These are phyloP conservation scores for Philypnodon macrostomus DNA, from an alignment of 2,797 vertebrate species.

Conservation along the genomic window DNA sequence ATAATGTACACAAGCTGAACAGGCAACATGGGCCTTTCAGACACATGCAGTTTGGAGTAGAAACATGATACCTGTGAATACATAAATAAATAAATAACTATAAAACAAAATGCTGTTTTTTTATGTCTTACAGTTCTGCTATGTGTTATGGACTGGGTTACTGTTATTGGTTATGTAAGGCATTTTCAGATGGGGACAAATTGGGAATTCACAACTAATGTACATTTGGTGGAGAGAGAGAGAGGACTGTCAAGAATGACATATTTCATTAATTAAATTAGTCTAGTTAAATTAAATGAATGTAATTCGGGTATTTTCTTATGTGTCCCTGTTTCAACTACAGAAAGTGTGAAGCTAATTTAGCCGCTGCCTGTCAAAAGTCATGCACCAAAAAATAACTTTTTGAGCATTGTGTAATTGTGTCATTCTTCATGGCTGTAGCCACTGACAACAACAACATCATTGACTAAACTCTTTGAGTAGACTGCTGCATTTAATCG, in stretches of 20 bases:
- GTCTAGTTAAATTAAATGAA: no score
- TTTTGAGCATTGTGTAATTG: constrained; percentile 2
- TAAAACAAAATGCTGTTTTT: constrained; percentile 5
- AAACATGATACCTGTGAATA: background rate
- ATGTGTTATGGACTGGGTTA: constrained; percentile 1
- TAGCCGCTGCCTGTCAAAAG: background rate
- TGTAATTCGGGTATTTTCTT: no score
- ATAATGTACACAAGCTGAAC: constrained; percentile 23
- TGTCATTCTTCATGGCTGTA: background rate
- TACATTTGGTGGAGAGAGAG: no score
- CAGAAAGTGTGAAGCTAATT: constrained; percentile 1
- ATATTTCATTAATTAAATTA: no score
- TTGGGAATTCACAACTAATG: no score
- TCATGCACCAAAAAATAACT: background rate
- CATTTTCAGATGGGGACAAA: no score
- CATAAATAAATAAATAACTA: background rate
- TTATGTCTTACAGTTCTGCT: background rate
- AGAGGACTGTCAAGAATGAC: no score
- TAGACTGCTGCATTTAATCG: background rate
- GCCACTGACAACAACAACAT: constrained; percentile 1
- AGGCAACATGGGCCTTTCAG: background rate
- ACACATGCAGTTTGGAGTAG: constrained; percentile 1
- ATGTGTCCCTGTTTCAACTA: constrained; percentile 4
- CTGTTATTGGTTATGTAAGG: background rate
- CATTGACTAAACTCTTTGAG: background rate